Evolutionary conservation across 2,888 invertebrate species (phyloP), one percentile per base, ranked within the genome.

Genomic region (Aquatica leii): DNA sequence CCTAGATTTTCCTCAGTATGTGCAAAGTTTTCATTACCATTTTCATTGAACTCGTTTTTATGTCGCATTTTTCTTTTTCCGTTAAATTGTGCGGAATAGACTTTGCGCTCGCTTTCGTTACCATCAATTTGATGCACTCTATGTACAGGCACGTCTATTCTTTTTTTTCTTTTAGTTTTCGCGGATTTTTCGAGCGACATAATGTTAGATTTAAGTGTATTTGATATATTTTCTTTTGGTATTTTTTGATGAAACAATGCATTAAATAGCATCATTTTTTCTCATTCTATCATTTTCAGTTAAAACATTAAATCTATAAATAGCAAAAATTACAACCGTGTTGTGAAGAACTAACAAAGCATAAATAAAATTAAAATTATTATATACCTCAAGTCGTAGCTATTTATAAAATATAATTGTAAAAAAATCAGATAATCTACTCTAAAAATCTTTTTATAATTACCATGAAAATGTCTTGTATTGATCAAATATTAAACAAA

Each of bases 1-100:
- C 84, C 84, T 1, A 87, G 79, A 1, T 85, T 84, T 1, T 80
- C 81, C 8, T 84, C 79, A 0, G 87, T 77, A 21, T 83, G 82
- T 24, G 24, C 6, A 24, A 24, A 24, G 72, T 85, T 86, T 71
- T 86, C 53, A 46, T 64, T 61, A 18, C 59, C 59, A 14, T 43
- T 41, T 43, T 37, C 51, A 5, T 24, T 3, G n/a, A 31, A 48
- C 11, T 43, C 41, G 6, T 15, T 12, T 14, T 52, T 58, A 49
- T 66, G 67, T 50, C 69, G 62, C 35, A 59, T 65, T 56, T 58
- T 67, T 40, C 61, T 56, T 20, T 65, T 61, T 4, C 53, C n/a
- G 61, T 70, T 74, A 64, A 79, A 78, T 71, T 78, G 79, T 2
- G 77, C 76, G 17, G 73, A 71, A 68, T 74, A 79, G 8, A 53